phyloP scores from a whole-genome alignment of 2,888 invertebrate genomes.

The Trachelus troglodyta region DNA sequence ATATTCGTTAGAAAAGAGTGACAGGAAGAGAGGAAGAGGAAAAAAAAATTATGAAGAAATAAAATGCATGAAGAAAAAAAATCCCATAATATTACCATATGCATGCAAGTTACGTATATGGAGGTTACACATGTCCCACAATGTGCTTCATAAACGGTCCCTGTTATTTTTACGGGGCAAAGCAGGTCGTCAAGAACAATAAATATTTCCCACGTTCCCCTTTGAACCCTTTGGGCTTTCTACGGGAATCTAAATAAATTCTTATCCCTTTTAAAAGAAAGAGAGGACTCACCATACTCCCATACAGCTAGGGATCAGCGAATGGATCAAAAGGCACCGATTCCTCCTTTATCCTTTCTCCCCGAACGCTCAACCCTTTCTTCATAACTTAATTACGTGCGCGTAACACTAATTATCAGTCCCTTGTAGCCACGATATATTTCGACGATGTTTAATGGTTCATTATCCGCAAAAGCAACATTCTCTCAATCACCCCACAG shows the following conservation, averaged over 20 bases:
- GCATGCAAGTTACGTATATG: background rate
- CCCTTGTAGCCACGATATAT: background rate
- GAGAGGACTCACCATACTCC: background rate
- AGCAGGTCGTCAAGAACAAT: slow-evolving; percentile 16
- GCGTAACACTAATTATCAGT: background rate
- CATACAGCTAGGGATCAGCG: background rate
- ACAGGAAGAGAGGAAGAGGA: background rate
- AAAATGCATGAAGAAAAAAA: background rate
- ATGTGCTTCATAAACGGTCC: slow-evolving; percentile 2
- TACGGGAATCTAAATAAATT: slow-evolving; percentile 3
- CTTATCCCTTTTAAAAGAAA: background rate
- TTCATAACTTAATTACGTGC: background rate
- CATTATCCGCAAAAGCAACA: background rate
- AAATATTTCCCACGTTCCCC: slow-evolving; percentile 18
- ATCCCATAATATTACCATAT: background rate
- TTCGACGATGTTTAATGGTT: background rate
- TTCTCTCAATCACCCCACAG: background rate
- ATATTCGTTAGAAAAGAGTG: background rate
- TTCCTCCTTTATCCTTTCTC: background rate
- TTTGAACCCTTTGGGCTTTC: background rate
- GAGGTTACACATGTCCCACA: slow-evolving; percentile 13
- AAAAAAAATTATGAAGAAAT: background rate
- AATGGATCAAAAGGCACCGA: background rate
- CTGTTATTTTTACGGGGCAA: background rate
- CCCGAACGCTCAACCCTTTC: background rate